A percentile compares a stretch with the other conserved stretches of the same genome.
phyloP scores from a whole-genome alignment of 1,140 invertebrate genomes.

The Coenobita brevimanus region DNA sequence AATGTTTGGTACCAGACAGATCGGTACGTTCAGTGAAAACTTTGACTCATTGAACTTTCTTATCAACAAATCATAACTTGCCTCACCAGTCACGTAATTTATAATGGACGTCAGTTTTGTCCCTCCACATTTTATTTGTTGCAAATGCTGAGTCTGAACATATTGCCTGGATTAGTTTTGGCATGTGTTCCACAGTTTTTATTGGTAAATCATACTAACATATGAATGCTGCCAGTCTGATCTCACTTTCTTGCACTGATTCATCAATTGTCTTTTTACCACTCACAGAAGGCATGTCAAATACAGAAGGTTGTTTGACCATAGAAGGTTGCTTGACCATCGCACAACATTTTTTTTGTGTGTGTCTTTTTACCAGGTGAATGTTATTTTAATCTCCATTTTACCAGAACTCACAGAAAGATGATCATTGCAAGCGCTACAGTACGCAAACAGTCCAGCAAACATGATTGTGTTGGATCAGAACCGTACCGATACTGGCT shows the following conservation, averaged over 20 bases:
- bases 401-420: slow-evolving; percentile 28
- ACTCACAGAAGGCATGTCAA: slow-evolving; percentile 9
- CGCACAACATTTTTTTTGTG: too few species aligned
- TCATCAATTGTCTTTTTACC: slow-evolving; percentile 8
- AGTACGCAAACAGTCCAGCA: too few species aligned
- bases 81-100: slow-evolving; percentile 29
- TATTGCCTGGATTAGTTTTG: slow-evolving; percentile 22
- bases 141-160: too few species aligned
- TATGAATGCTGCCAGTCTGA: background rate
- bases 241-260: slow-evolving; percentile 1
- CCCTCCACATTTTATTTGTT: slow-evolving; percentile 16
- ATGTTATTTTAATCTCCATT: slow-evolving; percentile 17
- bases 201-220: slow-evolving; percentile 32
- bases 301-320: slow-evolving; percentile 16
- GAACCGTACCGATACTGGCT: too few species aligned
- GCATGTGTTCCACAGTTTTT: slow-evolving; percentile 15
- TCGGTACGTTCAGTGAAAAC: slow-evolving; percentile 23
- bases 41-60: slow-evolving; percentile 18
- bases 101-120: slow-evolving; percentile 36
- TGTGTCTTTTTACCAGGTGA: slow-evolving; percentile 21
- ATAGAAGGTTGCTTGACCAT: slow-evolving; percentile 2
- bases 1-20: slow-evolving; percentile 16
- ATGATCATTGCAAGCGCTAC: slow-evolving; percentile 35
- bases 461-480: too few species aligned
- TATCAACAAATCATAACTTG: slow-evolving; percentile 11